phyloP scores from a whole-genome alignment of 2,113 vertebrate species.

The Notothenia coriiceps region DNA sequence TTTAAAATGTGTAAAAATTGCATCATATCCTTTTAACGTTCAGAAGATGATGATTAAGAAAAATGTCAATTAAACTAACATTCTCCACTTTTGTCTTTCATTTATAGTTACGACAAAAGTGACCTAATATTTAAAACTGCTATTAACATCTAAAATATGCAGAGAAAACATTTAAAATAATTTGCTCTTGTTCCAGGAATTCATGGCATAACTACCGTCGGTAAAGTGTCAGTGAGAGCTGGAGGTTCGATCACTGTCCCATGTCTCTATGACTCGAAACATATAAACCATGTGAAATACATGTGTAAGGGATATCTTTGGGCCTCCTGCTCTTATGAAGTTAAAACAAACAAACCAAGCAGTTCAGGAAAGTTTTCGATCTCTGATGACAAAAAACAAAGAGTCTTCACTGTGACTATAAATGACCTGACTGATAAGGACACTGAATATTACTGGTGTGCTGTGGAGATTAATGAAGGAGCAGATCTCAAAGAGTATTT shows the following conservation, averaged over 20 bases:
- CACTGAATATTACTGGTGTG: conserved; percentile 49
- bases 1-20: background rate
- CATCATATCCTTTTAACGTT: background rate
- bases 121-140: too few relatives aligned
- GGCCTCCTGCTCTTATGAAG: accelerated
- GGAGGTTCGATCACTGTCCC: conserved; percentile 53
- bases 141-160: too few relatives aligned
- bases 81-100: background rate
- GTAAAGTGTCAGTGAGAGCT: conserved; percentile 33
- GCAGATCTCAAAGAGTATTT: accelerated
- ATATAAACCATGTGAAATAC: conserved; percentile 42
- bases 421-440: accelerated
- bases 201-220: conserved; percentile 29
- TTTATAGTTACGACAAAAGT: too few relatives aligned
- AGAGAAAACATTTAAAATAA: too few relatives aligned
- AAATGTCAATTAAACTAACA: too few relatives aligned
- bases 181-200: conserved; percentile 41
- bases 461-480: background rate
- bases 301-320: conserved; percentile 34
- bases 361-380: conserved; percentile 32
- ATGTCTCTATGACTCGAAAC: conserved; percentile 45
- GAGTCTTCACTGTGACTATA: conserved; percentile 56
- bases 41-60: too few relatives aligned
- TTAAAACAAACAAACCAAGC: conserved; percentile 6
- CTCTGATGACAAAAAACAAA: conserved; percentile 39